Base-by-base conservation (phyloP, 2,113 vertebrate species). In the Phocoena sinus region DNA sequence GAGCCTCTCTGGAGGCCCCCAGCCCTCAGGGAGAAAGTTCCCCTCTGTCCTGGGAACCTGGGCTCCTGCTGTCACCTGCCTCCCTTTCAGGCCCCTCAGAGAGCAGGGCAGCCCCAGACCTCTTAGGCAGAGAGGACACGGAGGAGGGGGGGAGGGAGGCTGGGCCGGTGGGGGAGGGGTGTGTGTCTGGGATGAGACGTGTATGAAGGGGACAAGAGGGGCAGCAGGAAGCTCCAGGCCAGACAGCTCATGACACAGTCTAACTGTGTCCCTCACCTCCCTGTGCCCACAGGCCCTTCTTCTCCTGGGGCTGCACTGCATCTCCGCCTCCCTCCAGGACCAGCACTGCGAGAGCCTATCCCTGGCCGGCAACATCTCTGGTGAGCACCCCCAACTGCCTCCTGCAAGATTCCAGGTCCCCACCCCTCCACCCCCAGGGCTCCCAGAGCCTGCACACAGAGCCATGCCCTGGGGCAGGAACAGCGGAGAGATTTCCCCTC, bases 301-400 rank as follows among this genome's bases (percentile, higher is more conserved):
- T 82, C 97, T 99, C 82, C 97, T 98, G 92, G 98, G 98, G 73
- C 84, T 96, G 0, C 97, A 92, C 92, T 95, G 53, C 0, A 92
- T 70, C 20, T 98, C 98, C 17, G 96, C 98, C 73, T 98, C 98
- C 71, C 83, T 98, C 70, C 98, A 97, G 79, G 98, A 98, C 85
- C 98, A 99, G 97, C 98, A 94, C 84, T 99, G 99, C 0, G 98
- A 98, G 96, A 98, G 95, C 86, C 95, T 98, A 31, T 92, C 60
- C 0, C 96, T 97, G 0, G 73, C 31, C 76, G 97, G 87, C 97
- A 99, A 99, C 77, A 31, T 98, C 93, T 98, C 98, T 0, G 98
- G 99, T 99, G 97, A 99, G 98, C 89, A 8, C 31, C 44, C 33
- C 20, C 11, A 3, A 8, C 63, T 2, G 0, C 7, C 21, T 73